phyloP scores from a whole-genome alignment of 2,113 vertebrate species.

The Colius striatus region DNA sequence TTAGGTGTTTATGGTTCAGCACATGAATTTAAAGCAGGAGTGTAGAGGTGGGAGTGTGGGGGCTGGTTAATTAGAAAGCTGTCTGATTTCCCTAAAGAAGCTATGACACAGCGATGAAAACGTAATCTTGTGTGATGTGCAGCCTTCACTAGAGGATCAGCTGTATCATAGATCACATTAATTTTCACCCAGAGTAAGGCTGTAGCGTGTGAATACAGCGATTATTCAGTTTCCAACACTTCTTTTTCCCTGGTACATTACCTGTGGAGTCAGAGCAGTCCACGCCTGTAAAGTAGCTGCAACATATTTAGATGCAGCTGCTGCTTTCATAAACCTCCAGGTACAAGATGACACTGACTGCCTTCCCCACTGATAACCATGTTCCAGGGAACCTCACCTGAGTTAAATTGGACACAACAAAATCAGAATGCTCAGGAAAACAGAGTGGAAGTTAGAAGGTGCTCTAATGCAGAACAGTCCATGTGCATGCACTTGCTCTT shows the following conservation, averaged over 20 bases:
- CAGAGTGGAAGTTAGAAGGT: background rate
- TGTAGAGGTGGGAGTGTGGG: background rate
- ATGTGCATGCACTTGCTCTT: background rate
- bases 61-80: background rate
- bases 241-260: too few species aligned
- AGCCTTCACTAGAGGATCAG: background rate
- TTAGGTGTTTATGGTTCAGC: background rate
- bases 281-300: background rate
- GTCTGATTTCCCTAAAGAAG: background rate
- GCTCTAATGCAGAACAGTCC: background rate
- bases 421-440: background rate
- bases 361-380: background rate
- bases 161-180: background rate
- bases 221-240: background rate
- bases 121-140: background rate
- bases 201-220: rapidly evolving
- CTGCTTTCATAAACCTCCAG: background rate
- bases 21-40: background rate
- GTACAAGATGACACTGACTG: background rate
- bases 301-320: background rate
- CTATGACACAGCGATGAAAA: background rate
- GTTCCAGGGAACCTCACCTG: background rate
- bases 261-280: background rate
- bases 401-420: background rate
- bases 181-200: background rate